Evolutionary conservation across 2,113 vertebrate genomes (phyloP).

Genomic region (Theristicus caerulescens): DNA sequence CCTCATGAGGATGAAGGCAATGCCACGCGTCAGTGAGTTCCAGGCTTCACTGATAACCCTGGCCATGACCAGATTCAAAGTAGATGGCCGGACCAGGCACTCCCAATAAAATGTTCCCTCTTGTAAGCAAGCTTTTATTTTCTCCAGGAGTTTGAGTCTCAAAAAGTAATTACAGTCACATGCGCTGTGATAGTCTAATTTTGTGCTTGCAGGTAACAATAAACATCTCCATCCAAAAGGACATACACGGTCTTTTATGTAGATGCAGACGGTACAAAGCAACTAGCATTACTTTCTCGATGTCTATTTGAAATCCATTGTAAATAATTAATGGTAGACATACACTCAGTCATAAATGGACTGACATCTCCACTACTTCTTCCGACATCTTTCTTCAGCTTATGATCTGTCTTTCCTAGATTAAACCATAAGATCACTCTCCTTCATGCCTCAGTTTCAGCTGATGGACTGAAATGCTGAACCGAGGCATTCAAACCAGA

Average conservation of each 20-base stretch:
- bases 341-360: neutral
- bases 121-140: neutral
- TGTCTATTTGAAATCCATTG: neutral
- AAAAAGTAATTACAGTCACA: neutral
- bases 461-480: neutral
- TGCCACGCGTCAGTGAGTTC: rapidly evolving
- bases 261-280: neutral
- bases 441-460: neutral
- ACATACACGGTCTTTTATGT: neutral
- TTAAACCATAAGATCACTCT: neutral
- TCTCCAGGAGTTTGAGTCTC: neutral
- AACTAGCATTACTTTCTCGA: neutral
- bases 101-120: neutral
- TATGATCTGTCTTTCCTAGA: neutral
- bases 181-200: neutral
- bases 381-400: neutral
- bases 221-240: neutral
- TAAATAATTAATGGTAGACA: neutral
- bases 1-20: rapidly evolving
- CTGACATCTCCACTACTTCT: neutral
- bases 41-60: neutral
- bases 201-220: neutral
- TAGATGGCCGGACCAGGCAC: neutral
- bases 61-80: neutral
- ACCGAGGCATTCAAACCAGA: neutral